Percentiles rank a stretch among this genome's conserved stretches.
Conservation (phyloP, 2,113 vertebrate genomes). For the Alethe diademata region DNA sequence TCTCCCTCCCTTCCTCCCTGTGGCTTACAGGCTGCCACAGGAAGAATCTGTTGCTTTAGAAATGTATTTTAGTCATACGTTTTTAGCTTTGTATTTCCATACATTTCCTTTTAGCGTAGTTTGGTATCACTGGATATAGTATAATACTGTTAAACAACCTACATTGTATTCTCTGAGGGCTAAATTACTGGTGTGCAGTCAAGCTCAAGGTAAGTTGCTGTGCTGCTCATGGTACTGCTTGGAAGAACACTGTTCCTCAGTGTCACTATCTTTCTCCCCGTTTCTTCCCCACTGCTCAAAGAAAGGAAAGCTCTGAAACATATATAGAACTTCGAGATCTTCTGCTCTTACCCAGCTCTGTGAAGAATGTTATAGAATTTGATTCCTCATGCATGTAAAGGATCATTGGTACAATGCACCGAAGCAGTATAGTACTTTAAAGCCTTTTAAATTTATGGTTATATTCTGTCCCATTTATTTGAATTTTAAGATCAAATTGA, state of each 20-base stretch:
- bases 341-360: neutral
- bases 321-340: neutral
- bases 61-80: conserved; percentile 37
- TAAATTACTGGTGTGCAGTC: neutral
- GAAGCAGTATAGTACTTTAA: conserved; percentile 4
- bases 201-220: neutral
- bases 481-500: conserved; percentile 8
- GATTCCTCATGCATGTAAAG: neutral
- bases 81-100: conserved; percentile 46
- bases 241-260: neutral
- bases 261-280: neutral
- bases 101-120: conserved; percentile 44
- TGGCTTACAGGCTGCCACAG: neutral
- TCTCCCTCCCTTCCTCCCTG: neutral
- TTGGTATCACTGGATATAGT: conserved; percentile 55
- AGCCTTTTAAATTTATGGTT: neutral
- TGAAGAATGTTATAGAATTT: neutral
- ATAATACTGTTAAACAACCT: conserved; percentile 30
- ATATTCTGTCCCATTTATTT: neutral
- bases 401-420: conserved; percentile 12
- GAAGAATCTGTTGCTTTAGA: neutral
- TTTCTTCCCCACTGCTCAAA: neutral
- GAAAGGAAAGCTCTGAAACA: neutral
- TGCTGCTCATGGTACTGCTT: neutral
- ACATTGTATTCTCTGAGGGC: neutral